phyloP scores from a whole-genome alignment of 2,888 invertebrate genomes.

The Escarpia spicata region DNA sequence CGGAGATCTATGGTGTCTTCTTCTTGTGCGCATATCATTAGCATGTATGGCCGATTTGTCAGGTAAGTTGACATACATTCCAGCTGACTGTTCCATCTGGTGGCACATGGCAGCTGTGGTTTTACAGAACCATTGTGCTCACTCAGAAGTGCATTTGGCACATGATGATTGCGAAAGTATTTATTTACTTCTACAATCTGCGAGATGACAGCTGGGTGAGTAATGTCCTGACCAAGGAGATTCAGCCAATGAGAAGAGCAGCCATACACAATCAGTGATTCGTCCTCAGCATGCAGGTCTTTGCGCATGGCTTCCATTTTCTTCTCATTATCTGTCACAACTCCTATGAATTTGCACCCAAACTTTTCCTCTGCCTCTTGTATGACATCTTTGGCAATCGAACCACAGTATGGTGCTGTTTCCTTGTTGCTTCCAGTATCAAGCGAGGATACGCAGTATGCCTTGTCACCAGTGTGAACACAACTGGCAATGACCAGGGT shows the following conservation, averaged over 20 bases:
- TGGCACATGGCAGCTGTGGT: constrained; percentile 17
- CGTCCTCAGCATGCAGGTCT: neutral
- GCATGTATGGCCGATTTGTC: neutral
- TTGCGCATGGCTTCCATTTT: constrained; percentile 19
- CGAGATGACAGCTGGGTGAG: neutral
- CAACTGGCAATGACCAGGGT: constrained; percentile 36
- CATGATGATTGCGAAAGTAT: constrained; percentile 9
- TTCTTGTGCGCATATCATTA: neutral
- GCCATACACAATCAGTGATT: constrained; percentile 17
- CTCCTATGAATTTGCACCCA: no score
- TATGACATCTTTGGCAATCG: no score
- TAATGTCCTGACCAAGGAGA: constrained; percentile 17
- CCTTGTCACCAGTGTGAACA: constrained; percentile 26
- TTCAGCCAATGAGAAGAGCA: constrained; percentile 22
- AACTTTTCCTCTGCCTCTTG: no score
- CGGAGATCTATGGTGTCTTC: neutral
- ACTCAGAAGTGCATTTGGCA: neutral
- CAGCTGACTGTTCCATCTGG: constrained; percentile 18
- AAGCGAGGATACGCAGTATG: no score
- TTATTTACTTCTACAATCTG: constrained; percentile 20
- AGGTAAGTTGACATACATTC: neutral
- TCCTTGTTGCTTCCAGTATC: no score
- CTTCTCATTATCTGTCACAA: neutral
- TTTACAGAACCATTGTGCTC: constrained; percentile 1
- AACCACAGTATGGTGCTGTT: no score